A percentile compares a stretch with the other conserved stretches of the same genome.
These are phyloP conservation scores for Rhagium mordax DNA, from an alignment of 2,888 invertebrate genomes.

Conservation along the genomic window DNA sequence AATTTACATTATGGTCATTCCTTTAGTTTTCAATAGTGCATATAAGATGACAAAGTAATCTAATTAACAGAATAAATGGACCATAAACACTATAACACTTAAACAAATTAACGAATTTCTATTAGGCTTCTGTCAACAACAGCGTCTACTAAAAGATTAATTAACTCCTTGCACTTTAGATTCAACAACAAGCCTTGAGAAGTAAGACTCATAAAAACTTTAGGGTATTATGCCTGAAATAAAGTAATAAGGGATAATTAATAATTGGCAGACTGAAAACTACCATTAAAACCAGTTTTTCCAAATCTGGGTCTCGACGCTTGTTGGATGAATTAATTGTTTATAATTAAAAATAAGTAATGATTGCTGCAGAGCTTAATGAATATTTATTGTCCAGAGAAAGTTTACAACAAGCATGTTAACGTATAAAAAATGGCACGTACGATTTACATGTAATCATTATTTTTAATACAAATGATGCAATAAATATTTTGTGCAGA, in stretches of 20 bases:
- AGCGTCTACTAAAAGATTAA: constrained; percentile 9
- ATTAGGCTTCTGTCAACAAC: constrained; percentile 5
- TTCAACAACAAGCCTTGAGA: background rate
- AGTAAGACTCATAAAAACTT: background rate
- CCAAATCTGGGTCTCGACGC: background rate
- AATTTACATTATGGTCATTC: too few species aligned
- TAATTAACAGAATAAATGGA: too few species aligned
- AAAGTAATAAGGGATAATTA: background rate
- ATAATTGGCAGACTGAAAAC: background rate
- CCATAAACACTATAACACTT: too few species aligned
- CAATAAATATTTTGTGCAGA: too few species aligned
- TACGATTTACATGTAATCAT: background rate
- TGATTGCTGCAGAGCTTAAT: background rate
- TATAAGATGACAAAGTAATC: too few species aligned
- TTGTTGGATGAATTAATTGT: background rate
- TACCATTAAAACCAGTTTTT: background rate
- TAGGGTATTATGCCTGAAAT: background rate
- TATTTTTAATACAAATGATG: background rate
- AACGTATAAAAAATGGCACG: background rate
- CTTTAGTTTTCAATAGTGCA: too few species aligned
- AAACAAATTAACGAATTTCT: too few species aligned
- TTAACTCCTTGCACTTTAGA: background rate
- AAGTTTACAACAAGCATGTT: constrained; percentile 1
- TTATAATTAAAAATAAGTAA: background rate
- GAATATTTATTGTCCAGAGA: background rate